Evolutionary conservation across 2,888 invertebrate species (phyloP).

Genomic region (Eupithecia abbreviata): DNA sequence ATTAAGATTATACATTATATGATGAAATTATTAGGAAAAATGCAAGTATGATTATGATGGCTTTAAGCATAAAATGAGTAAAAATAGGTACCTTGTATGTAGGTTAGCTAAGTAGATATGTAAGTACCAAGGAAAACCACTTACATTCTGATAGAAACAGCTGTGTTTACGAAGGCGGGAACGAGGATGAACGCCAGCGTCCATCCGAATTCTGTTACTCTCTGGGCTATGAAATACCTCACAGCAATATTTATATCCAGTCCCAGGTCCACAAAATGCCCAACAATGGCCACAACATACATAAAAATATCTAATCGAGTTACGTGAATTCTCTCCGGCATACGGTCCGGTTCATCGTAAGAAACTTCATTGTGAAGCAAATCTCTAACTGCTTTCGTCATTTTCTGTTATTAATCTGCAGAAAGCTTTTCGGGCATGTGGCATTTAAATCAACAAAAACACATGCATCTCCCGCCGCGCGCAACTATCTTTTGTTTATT

Average conservation of each 20-base stretch:
- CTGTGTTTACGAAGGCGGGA: constrained; percentile 90
- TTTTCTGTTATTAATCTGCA: constrained; percentile 48
- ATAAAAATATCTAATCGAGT: constrained; percentile 86
- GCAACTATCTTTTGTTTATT: constrained; percentile 6
- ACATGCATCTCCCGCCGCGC: neutral
- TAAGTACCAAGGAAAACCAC: constrained; percentile 50
- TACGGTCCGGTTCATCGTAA: constrained; percentile 84
- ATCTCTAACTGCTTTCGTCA: constrained; percentile 66
- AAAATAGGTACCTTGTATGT: neutral
- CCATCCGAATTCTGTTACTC: constrained; percentile 86
- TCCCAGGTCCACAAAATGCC: constrained; percentile 87
- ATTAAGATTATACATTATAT: too few relatives aligned
- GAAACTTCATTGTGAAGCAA: constrained; percentile 68
- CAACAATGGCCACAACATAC: constrained; percentile 86
- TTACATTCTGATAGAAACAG: constrained; percentile 89
- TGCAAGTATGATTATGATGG: too few relatives aligned
- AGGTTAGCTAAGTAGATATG: neutral
- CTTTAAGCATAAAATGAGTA: neutral
- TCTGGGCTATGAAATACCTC: constrained; percentile 83
- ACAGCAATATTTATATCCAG: constrained; percentile 88
- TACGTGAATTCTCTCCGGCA: constrained; percentile 84
- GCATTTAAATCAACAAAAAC: neutral
- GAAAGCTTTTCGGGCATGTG: neutral
- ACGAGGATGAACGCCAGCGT: constrained; percentile 88
- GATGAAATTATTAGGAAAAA: too few relatives aligned